Evolutionary conservation across 2,113 vertebrate genomes (phyloP), one percentile per base, ranked within the genome.

Genomic region (Plecotus auritus): DNA sequence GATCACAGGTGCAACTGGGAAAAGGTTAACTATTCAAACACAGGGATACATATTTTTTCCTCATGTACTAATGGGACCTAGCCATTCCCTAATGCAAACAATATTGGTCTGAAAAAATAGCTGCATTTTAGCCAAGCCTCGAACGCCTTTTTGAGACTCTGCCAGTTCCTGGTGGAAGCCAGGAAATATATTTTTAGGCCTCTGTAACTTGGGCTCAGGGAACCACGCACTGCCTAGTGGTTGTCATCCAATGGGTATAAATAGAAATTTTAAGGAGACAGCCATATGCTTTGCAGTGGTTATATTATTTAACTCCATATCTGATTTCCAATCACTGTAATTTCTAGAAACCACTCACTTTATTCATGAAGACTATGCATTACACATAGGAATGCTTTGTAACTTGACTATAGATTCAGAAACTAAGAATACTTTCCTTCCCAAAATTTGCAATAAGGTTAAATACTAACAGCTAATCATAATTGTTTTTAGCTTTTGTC

Each of bases 271-370:
- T 87, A 87, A 74, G 95, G 67, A 96, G 64, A 96, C 54, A 94
- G 64, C 80, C 85, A 74, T 69, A 73, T 90, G 84, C 54, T 95
- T 97, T 86, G 40, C 40, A 95, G 54, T 94, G 70, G 32, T 88
- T 96, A 89, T 72, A 95, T 95, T 77, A 93, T 96, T 93, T 94
- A 96, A 95, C 72, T 96, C 74, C 84, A 95, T 91, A 93, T 95
- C 66, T 94, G 76, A 96, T 86, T 95, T 96, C n/a, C 35, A 88
- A 56, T 69, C 56, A 40, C 20, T 92, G 40, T 69, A 95, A 90
- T 77, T 96, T 40, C 69, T 91, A 80, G 85, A 92, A 96, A 64
- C 30, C 87, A 84, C 49, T 96, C 51, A 40, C 81, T 97, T 97
- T 90, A 74, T 94, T 93, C 49, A 54, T 96, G 54, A 96, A 97